phyloP scores from a whole-genome alignment of 2,888 invertebrate genomes.

The Auanema sp. region DNA sequence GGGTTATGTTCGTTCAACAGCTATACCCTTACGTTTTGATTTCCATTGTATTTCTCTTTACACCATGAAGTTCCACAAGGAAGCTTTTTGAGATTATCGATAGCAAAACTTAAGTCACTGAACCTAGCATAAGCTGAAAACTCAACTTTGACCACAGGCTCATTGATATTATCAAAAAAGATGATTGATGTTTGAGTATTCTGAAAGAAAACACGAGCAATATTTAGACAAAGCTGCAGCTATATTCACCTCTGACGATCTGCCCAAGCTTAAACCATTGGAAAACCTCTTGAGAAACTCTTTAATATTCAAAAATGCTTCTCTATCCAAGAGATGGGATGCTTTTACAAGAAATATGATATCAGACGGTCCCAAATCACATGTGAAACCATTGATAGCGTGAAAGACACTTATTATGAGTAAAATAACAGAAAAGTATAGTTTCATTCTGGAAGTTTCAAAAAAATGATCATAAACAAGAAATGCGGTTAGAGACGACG shows the following conservation, averaged over 20 bases:
- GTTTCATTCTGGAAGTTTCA: too few species aligned
- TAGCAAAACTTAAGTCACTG: conserved; percentile 15
- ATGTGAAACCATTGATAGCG: background rate
- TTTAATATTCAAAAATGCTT: conserved; percentile 16
- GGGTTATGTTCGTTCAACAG: background rate
- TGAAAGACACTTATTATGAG: too few species aligned
- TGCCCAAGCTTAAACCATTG: conserved; percentile 17
- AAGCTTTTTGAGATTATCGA: conserved; percentile 11
- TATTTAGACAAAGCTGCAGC: background rate
- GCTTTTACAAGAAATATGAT: conserved; percentile 20
- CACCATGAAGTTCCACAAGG: conserved; percentile 22
- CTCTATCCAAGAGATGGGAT: conserved; percentile 6
- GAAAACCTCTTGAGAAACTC: conserved; percentile 15
- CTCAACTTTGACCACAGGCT: conserved; percentile 13
- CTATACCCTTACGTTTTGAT: background rate
- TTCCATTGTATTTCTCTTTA: conserved; percentile 14
- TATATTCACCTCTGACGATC: conserved; percentile 13
- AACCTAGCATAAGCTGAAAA: conserved; percentile 14
- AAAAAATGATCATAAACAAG: too few species aligned
- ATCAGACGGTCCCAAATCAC: conserved; percentile 18
- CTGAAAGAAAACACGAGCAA: conserved; percentile 8
- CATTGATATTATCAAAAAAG: conserved; percentile 18
- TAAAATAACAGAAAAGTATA: too few species aligned
- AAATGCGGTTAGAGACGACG: too few species aligned
- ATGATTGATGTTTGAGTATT: conserved; percentile 15